Evolutionary conservation across 2,888 invertebrate species (phyloP), one percentile per base, ranked within the genome.

Genomic region (Pandemis heparana): DNA sequence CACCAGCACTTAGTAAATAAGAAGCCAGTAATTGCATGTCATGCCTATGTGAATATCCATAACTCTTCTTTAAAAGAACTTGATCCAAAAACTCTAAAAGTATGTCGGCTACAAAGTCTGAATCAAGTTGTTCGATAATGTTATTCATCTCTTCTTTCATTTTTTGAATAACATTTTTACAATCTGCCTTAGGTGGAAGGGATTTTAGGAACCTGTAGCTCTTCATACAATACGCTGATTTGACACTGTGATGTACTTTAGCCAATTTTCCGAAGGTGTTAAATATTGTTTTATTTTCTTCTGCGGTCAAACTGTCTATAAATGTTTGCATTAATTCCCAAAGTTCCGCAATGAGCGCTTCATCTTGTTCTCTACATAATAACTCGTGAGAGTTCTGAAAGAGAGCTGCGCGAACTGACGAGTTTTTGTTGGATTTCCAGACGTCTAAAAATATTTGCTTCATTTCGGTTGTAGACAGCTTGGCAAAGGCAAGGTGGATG

Each of bases 371-470:
- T 59, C 79, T 80, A 63, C 84, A 82, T 3, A 89, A 74, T 18
- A 83, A 75, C 0, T 80, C 70, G 56, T 78, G 84, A 2, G 87
- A 85, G 43, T 82, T 77, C 56, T 78, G 80, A 70, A 89, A 88
- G 10, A 90, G 74, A 32, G 84, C 80, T 4, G 83, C 77, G 70
- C 86, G 81, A n/a, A 89, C 87, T 7, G 86, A 79, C 4, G 79
- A 69, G 74, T 88, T 88, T 62, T 85, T 87, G 0, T 87, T 83
- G 23, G 79, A 79, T 51, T 82, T 82, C 89, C 89, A 90, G 32
- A 84, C 79, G 38, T 85, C 78, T 9, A 74, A 74, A 71, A 86
- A 82, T 65, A 84, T 77, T 8, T 82, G 76, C 68, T 82, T 85
- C 9, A 86, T 72, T 68, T 89, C 87, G 9, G 80, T 71, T n/a